Conservation (phyloP, 2,888 invertebrate genomes). For the Brachyopa scutellaris region DNA sequence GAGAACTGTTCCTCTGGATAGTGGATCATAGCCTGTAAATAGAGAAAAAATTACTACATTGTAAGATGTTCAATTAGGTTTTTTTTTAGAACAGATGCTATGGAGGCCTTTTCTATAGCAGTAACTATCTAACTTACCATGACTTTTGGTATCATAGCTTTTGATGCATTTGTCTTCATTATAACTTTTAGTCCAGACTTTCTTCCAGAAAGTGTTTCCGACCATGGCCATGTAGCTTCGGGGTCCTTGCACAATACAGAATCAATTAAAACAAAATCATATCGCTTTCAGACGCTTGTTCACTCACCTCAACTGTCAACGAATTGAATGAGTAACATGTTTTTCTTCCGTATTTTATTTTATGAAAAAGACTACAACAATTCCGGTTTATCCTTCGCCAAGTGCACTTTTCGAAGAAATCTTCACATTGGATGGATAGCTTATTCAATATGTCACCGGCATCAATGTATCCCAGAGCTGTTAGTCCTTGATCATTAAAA, state of each 20-base stretch:
- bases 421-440: constrained; percentile 67
- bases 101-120: too few species aligned
- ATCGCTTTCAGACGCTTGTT: too few species aligned
- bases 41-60: too few species aligned
- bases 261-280: not conserved
- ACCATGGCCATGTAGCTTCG: constrained; percentile 76
- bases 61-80: too few species aligned
- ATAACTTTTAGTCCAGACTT: constrained; percentile 73
- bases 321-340: constrained; percentile 75
- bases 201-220: constrained; percentile 74
- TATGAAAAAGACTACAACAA: constrained; percentile 75
- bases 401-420: constrained; percentile 74
- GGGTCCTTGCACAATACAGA: constrained; percentile 16
- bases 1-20: constrained; percentile 74
- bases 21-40: constrained; percentile 74
- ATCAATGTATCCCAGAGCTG: not conserved
- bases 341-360: constrained; percentile 31
- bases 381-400: constrained; percentile 74
- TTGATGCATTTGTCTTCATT: constrained; percentile 63
- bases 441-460: constrained; percentile 25
- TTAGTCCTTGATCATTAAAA: not conserved
- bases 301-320: constrained; percentile 3
- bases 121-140: constrained; percentile 74
- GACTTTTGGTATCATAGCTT: constrained; percentile 43
- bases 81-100: too few species aligned